Conservation (phyloP, 1,140 invertebrate genomes). For the Apis cerana region DNA sequence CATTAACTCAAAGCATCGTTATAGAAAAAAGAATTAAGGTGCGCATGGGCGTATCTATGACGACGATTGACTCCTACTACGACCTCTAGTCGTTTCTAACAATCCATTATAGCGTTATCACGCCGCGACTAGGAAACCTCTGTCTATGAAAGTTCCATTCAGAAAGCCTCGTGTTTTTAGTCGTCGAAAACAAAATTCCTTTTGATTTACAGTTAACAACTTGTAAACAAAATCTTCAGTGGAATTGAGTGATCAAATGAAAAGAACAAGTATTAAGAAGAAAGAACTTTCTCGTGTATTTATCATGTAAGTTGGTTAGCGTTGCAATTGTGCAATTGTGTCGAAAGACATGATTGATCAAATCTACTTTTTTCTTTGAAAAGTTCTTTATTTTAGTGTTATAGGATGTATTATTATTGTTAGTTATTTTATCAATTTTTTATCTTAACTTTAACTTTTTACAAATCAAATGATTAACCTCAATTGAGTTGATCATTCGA, state of each 20-base stretch:
- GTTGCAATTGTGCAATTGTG: not conserved
- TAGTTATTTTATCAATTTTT: too few relatives aligned
- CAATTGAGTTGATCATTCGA: too few relatives aligned
- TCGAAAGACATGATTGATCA: too few relatives aligned
- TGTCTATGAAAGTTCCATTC: conserved; percentile 12
- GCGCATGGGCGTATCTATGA: conserved; percentile 59
- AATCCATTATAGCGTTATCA: conserved; percentile 59
- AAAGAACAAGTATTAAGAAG: not conserved
- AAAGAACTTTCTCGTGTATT: not conserved
- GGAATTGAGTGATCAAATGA: not conserved
- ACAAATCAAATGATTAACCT: too few relatives aligned
- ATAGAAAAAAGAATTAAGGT: conserved; percentile 13
- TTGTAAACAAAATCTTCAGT: not conserved
- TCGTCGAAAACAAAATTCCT: not conserved
- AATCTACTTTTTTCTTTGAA: too few relatives aligned
- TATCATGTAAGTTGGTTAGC: conserved; percentile 6
- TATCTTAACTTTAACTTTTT: too few relatives aligned
- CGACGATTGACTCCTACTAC: conserved; percentile 54
- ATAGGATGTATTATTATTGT: too few relatives aligned
- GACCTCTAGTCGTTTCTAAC: conserved; percentile 60
- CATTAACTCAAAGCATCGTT: conserved; percentile 25
- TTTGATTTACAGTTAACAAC: not conserved
- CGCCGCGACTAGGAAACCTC: conserved; percentile 31
- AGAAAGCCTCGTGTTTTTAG: conserved; percentile 11
- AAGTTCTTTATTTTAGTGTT: too few relatives aligned